Conservation (phyloP, 1,140 invertebrate species). For the Trichonephila clavipes region DNA sequence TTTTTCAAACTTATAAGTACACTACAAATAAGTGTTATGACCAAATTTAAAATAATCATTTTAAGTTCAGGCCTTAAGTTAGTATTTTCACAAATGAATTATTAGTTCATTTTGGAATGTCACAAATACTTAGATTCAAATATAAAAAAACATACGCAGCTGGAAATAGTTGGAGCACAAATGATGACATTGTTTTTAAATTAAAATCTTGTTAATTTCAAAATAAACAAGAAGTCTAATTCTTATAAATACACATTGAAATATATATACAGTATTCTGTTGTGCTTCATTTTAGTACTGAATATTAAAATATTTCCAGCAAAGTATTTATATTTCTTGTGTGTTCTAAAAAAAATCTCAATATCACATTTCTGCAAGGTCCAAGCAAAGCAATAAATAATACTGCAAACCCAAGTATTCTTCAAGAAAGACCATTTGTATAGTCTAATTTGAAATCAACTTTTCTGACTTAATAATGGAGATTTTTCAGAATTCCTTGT, state of each 20-base stretch:
- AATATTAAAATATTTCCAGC: neutral
- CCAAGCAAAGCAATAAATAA: neutral
- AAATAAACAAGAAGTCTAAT: neutral
- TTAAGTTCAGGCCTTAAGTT: neutral
- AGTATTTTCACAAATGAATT: neutral
- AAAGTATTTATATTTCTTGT: neutral
- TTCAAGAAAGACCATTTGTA: neutral
- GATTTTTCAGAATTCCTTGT: conserved; percentile 14
- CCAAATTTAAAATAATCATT: neutral
- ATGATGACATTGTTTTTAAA: neutral
- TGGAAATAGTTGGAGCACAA: neutral
- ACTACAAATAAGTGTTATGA: too few species aligned
- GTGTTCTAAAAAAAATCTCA: neutral
- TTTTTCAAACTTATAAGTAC: too few species aligned
- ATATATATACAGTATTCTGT: neutral
- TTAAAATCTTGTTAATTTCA: neutral
- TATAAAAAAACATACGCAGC: neutral
- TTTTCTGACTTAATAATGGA: neutral
- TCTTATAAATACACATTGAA: neutral
- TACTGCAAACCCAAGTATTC: neutral
- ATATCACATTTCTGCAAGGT: neutral
- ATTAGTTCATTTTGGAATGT: neutral
- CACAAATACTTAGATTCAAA: neutral
- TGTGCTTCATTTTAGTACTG: neutral
- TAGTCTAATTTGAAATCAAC: neutral